A percentile compares a stretch with the other conserved stretches of the same genome.
Evolutionary conservation across 2,888 invertebrate genomes (phyloP).

Genomic region (Metallyticus violacea): DNA sequence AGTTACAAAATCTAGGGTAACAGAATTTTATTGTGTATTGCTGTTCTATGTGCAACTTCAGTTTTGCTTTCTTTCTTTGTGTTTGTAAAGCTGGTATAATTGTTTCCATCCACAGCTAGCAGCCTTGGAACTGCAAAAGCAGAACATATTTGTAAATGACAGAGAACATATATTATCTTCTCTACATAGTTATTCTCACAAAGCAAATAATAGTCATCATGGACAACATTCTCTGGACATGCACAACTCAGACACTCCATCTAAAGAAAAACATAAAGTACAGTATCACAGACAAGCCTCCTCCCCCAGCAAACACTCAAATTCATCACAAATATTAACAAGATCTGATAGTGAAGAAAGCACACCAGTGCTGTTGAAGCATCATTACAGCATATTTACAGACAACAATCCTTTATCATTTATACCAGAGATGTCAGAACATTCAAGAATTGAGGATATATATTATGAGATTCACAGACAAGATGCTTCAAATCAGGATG

Average conservation of each 20-base stretch:
- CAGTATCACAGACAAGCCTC: too few relatives aligned
- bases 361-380: not conserved
- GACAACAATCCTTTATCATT: not conserved
- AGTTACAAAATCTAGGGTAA: constrained; percentile 48
- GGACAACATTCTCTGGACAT: too few relatives aligned
- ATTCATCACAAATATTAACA: not conserved
- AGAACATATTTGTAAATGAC: not conserved
- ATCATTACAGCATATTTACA: not conserved
- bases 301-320: too few relatives aligned
- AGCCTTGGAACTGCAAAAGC: not conserved
- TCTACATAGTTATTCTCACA: too few relatives aligned
- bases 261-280: too few relatives aligned
- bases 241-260: not conserved
- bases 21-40: not conserved
- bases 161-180: too few relatives aligned
- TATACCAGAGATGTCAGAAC: not conserved
- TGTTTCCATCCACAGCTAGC: not conserved
- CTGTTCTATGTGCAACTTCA: not conserved
- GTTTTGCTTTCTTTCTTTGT: not conserved
- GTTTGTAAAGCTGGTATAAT: not conserved
- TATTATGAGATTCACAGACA: not conserved
- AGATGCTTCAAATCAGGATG: not conserved
- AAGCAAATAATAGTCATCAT: too few relatives aligned
- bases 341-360: not conserved
- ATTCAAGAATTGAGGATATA: not conserved